Evolutionary conservation across 2,797 vertebrate genomes (phyloP).

Genomic region (Gallirallus australis): DNA sequence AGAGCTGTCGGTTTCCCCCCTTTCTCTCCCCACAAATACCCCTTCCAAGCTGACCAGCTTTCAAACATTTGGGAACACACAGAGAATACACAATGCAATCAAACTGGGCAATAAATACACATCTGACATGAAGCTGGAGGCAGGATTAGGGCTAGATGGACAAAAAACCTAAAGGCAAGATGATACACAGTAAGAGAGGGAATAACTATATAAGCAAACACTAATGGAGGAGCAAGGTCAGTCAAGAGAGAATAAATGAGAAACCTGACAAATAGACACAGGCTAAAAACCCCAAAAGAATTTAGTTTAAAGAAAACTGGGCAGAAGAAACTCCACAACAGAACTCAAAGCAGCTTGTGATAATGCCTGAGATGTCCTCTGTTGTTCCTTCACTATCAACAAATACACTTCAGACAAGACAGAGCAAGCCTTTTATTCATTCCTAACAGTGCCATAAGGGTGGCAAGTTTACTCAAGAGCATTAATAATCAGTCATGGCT

Average conservation of each 20-base stretch:
- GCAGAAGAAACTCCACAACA: background rate
- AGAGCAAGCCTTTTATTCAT: background rate
- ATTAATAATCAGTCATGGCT: background rate
- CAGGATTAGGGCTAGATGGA: background rate
- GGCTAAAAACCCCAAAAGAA: background rate
- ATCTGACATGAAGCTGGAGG: background rate
- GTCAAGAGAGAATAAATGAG: background rate
- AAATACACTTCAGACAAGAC: background rate
- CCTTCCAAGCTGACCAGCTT: background rate
- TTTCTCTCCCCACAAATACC: background rate
- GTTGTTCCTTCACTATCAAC: background rate
- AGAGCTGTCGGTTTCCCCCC: background rate
- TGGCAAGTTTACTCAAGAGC: background rate
- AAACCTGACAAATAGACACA: background rate
- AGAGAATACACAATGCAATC: background rate
- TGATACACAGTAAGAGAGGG: background rate
- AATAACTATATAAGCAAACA: background rate
- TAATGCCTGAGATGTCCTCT: fast-evolving
- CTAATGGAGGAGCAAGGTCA: background rate
- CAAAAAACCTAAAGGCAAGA: background rate
- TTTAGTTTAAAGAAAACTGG: background rate
- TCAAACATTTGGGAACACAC: background rate
- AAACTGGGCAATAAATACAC: background rate
- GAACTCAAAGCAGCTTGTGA: background rate
- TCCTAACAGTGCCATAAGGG: background rate